Evolutionary conservation across 92 coral and sea anemone genomes (phyloP).

Genomic region (Parazoanthus darwini): DNA sequence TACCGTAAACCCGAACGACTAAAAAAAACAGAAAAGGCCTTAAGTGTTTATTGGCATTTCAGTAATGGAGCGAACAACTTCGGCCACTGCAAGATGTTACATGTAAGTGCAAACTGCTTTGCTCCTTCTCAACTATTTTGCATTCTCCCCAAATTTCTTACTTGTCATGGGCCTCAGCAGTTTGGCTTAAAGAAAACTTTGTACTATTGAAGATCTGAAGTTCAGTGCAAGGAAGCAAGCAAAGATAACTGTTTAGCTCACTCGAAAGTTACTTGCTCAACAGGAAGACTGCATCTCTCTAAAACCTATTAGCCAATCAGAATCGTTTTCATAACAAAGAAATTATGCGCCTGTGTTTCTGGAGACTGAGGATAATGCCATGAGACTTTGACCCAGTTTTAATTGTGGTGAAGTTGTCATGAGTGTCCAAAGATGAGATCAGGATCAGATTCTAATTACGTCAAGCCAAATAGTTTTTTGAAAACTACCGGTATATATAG

Average conservation of each 20-base stretch:
- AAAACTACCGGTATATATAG: too few species aligned
- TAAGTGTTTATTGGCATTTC: too few species aligned
- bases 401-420: constrained; percentile 20
- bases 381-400: constrained; percentile 33
- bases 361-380: constrained; percentile 28
- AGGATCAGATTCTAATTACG: too few species aligned
- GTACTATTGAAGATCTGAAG: too few species aligned
- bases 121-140: not conserved
- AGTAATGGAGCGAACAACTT: not conserved
- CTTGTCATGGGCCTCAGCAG: too few species aligned
- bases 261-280: constrained; percentile 19
- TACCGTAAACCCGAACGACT: too few species aligned
- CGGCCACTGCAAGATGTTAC: not conserved
- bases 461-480: too few species aligned
- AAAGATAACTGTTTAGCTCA: not conserved
- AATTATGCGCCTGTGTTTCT: constrained; percentile 17
- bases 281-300: constrained; percentile 31
- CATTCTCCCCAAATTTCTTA: not conserved
- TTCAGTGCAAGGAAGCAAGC: too few species aligned
- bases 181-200: too few species aligned
- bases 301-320: constrained; percentile 30
- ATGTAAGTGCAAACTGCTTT: not conserved
- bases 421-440: not conserved
- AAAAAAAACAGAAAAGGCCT: too few species aligned
- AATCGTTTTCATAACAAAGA: constrained; percentile 35